Evolutionary conservation across 2,797 vertebrate genomes (phyloP).

Genomic region (Cercopithecus mitis): DNA sequence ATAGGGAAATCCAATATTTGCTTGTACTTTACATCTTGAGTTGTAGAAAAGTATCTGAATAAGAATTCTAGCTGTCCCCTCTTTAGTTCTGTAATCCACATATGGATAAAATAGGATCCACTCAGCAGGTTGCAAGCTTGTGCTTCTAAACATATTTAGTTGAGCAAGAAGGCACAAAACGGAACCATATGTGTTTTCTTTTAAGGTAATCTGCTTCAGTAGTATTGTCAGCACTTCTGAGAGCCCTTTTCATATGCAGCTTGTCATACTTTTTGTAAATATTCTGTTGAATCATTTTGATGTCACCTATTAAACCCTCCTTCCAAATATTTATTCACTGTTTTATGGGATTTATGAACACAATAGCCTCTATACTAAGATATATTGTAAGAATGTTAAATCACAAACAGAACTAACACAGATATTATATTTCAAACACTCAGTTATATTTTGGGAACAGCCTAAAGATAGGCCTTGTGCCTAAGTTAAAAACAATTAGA

Average conservation of each 20-base stretch:
- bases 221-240: conserved; percentile 82
- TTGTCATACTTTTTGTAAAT: conserved; percentile 75
- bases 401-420: conserved; percentile 58
- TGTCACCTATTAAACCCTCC: conserved; percentile 67
- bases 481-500: neutral
- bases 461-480: neutral
- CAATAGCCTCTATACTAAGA: conserved; percentile 35
- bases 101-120: conserved; percentile 83
- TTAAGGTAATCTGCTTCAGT: conserved; percentile 80
- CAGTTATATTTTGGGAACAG: neutral
- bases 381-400: conserved; percentile 48
- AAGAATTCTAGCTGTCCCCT: conserved; percentile 24
- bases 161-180: conserved; percentile 80
- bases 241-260: conserved; percentile 61
- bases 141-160: conserved; percentile 81
- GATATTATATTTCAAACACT: conserved; percentile 42
- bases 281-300: conserved; percentile 78
- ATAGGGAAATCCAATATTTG: conserved; percentile 26
- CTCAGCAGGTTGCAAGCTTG: conserved; percentile 77
- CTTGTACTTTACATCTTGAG: conserved; percentile 40
- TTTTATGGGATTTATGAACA: conserved; percentile 67
- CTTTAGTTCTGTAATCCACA: conserved; percentile 71
- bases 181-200: conserved; percentile 85
- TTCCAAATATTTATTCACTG: conserved; percentile 64
- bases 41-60: conserved; percentile 16